These are phyloP conservation scores for Ciconia maguari DNA, from an alignment of 2,113 vertebrate species.

Conservation along the genomic window DNA sequence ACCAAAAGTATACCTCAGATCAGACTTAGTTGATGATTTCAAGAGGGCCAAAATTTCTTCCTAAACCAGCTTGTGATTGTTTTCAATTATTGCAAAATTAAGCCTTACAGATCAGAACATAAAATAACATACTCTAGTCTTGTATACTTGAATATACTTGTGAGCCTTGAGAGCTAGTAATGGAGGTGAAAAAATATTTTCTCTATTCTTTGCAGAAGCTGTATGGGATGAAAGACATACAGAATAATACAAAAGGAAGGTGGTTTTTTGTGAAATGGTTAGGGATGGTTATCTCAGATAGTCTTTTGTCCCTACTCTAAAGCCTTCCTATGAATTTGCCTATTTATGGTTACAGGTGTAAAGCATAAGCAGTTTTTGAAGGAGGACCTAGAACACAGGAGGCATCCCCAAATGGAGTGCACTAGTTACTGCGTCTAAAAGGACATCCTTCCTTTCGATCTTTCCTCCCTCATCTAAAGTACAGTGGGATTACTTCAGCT, in stretches of 20 bases:
- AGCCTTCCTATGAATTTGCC: not conserved
- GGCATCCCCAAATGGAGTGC: not conserved
- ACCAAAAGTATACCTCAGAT: not conserved
- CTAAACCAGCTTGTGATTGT: not conserved
- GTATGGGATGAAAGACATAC: not conserved
- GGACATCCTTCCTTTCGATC: rapidly evolving
- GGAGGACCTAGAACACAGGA: not conserved
- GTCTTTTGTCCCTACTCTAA: not conserved
- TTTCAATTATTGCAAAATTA: not conserved
- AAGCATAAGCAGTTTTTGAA: not conserved
- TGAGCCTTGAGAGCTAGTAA: not conserved
- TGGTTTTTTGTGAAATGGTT: not conserved
- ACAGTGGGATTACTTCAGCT: not conserved
- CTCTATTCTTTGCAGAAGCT: not conserved
- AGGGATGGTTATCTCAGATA: not conserved
- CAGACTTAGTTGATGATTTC: not conserved
- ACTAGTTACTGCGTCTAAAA: not conserved
- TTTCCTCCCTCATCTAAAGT: not conserved
- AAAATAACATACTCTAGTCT: not conserved
- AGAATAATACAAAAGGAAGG: not conserved
- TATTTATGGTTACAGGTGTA: not conserved
- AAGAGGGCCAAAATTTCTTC: not conserved
- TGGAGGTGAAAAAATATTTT: not conserved
- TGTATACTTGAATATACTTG: not conserved
- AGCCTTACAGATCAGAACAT: not conserved